Conservation (phyloP, 1,140 invertebrate species). For the Papilio dardanus region DNA sequence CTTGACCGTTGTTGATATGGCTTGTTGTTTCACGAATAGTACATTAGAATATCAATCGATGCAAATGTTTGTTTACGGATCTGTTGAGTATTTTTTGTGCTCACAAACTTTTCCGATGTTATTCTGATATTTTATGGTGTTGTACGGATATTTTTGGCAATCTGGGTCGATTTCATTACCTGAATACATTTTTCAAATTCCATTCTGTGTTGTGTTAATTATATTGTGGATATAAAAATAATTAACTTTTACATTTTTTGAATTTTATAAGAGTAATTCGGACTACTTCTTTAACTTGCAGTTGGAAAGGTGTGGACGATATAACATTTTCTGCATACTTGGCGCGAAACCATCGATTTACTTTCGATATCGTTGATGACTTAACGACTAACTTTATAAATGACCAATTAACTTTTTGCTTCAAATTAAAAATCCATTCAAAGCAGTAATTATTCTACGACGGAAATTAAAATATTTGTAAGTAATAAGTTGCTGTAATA, state of each 20-base stretch:
- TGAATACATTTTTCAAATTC: background rate
- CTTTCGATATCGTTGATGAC: background rate
- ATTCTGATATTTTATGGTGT: background rate
- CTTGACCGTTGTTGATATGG: background rate
- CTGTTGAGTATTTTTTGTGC: background rate
- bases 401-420: background rate
- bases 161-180: background rate
- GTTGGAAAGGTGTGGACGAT: background rate
- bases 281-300: background rate
- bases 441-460: background rate
- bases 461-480: background rate
- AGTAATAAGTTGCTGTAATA: background rate
- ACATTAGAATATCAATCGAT: background rate
- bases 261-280: background rate
- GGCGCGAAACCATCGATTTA: background rate
- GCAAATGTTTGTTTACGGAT: background rate
- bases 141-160: slow-evolving; percentile 1
- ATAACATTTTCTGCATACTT: background rate
- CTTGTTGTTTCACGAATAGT: background rate
- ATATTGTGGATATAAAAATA: background rate
- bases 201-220: background rate
- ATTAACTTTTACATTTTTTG: background rate
- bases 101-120: background rate
- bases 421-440: background rate
- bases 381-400: slow-evolving; percentile 1